These are phyloP conservation scores for Helicolenus hilgendorfi DNA, from an alignment of 2,797 vertebrate genomes.

Conservation along the genomic window DNA sequence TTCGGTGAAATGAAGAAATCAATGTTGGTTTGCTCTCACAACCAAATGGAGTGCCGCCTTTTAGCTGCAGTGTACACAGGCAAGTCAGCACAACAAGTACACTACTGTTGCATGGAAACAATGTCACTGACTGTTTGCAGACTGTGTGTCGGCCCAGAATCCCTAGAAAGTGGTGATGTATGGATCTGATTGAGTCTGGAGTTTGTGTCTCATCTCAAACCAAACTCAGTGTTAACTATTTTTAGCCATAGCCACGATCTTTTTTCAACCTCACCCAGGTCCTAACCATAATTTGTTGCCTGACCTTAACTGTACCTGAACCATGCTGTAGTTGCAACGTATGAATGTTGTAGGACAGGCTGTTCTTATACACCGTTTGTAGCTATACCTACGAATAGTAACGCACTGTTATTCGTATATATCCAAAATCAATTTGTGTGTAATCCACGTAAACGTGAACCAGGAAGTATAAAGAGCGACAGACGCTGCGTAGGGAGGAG, in stretches of 20 bases:
- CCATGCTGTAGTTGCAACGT: accelerated
- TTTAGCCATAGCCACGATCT: neutral
- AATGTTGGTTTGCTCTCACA: neutral
- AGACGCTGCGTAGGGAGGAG: no score
- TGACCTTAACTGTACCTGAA: no score
- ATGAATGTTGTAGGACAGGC: no score
- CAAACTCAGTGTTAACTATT: neutral
- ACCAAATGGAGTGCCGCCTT: neutral
- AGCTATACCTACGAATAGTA: no score
- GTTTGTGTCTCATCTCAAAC: accelerated
- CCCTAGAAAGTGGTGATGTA: neutral
- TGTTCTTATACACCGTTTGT: no score
- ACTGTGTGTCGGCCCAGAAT: neutral
- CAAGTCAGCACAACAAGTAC: neutral
- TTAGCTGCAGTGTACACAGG: neutral
- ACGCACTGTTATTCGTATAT: no score
- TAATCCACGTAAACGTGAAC: no score
- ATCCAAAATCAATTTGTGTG: no score
- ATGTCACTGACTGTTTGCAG: neutral
- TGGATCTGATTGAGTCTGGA: neutral
- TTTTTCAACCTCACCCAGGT: neutral
- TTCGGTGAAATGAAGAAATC: neutral
- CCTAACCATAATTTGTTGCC: no score
- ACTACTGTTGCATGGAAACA: neutral
- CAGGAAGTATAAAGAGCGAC: no score